Evolutionary conservation across 2,888 invertebrate species (phyloP).

Genomic region (Cenopis cana): DNA sequence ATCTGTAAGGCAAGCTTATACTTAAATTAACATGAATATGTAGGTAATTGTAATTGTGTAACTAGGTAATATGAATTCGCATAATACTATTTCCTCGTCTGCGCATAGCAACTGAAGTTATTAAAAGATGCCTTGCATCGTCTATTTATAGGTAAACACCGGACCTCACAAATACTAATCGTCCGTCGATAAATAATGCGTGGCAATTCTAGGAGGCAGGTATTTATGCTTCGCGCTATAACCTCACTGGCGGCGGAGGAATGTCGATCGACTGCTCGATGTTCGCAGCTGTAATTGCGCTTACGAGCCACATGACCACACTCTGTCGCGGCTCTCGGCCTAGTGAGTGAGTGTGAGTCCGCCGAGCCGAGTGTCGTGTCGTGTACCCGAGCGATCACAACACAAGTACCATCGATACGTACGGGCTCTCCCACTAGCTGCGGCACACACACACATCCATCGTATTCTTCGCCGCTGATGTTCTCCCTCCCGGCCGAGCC

Average conservation of each 20-base stretch:
- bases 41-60: not conserved
- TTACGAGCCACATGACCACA: conserved; percentile 62
- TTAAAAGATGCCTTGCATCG: conserved; percentile 14
- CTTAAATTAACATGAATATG: not conserved
- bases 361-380: conserved; percentile 20
- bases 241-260: conserved; percentile 68
- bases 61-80: not conserved
- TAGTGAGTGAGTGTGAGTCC: conserved; percentile 13
- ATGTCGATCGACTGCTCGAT: conserved; percentile 77
- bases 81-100: not conserved
- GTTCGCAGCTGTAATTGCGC: conserved; percentile 58
- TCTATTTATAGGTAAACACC: conserved; percentile 15
- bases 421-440: conserved; percentile 47
- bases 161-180: conserved; percentile 53
- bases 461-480: conserved; percentile 68
- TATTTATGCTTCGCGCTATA: conserved; percentile 81
- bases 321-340: conserved; percentile 46
- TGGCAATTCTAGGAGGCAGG: conserved; percentile 76
- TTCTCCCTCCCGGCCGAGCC: conserved; percentile 66
- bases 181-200: conserved; percentile 68
- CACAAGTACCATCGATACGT: conserved; percentile 6
- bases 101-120: conserved; percentile 19
- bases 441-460: conserved; percentile 62
- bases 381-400: not conserved
- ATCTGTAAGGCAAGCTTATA: not conserved